Evolutionary conservation across 2,113 vertebrate genomes (phyloP), one percentile per base, ranked within the genome.

Genomic region (Montifringilla adamsi): DNA sequence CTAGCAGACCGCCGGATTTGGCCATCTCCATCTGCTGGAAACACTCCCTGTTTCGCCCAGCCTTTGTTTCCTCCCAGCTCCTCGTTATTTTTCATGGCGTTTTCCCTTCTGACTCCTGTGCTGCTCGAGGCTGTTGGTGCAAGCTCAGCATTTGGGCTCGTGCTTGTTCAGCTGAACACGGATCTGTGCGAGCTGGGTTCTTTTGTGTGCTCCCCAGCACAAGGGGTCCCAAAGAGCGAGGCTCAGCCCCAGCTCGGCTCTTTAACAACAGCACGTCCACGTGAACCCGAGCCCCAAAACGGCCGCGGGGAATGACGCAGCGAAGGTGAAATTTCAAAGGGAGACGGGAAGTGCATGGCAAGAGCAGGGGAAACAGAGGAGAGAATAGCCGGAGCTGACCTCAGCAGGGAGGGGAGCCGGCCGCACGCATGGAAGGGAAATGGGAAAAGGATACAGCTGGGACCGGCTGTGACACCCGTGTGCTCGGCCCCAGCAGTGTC

Each of bases 311-410:
- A 91, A n/a, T 95, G 96, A 95, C 84, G 84, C 87, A 94, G 88
- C 2, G 1, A 73, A 96, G 94, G 93, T 89, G 90, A 91, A 89
- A 66, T 91, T 95, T 91, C 90, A 94, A 96, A 95, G 89, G 79
- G 60, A 74, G 86, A 89, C 0, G 58, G 94, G 96, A 97, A 97
- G 94, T 87, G 87, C 93, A 47, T 39, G 90, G 90, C 86, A 90
- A 55, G 93, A 95, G 94, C 89, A 95, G 82, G 91, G 93, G 96
- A 97, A 97, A 11, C 4, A 2, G 84, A 53, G 73, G 63, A 95
- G 93, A 97, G 96, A 96, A 97, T 95, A 90, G 95, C 87, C 93
- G 96, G 97, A 97, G 92, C 95, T 97, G 96, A 97, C 66, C 93
- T 97, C 96, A 97, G 89, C 22, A 12, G 77, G 87, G 83, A 37